A percentile compares a stretch with the other conserved stretches of the same genome.
Evolutionary conservation across 2,888 invertebrate genomes (phyloP).

Genomic region (Phoenoteleia sp.): DNA sequence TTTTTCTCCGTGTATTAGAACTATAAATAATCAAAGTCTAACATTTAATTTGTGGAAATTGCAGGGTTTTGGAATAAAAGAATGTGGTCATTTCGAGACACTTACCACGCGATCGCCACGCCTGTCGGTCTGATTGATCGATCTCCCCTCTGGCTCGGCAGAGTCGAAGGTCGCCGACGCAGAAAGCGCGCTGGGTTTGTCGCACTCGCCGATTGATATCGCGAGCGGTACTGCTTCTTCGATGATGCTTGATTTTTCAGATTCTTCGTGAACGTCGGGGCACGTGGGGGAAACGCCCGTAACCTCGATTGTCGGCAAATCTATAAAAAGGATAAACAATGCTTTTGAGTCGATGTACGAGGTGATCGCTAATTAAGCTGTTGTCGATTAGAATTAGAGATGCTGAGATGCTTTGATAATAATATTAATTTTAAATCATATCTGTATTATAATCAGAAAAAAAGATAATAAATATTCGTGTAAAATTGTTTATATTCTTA

Average conservation of each 20-base stretch:
- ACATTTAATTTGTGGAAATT: not conserved
- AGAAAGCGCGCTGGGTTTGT: conserved; percentile 36
- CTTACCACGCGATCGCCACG: conserved; percentile 42
- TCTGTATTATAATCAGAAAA: too few relatives aligned
- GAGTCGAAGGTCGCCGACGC: conserved; percentile 20
- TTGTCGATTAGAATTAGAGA: too few relatives aligned
- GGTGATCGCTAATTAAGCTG: too few relatives aligned
- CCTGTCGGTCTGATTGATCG: conserved; percentile 6
- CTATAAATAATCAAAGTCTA: too few relatives aligned
- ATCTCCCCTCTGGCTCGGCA: not conserved
- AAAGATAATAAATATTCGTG: too few relatives aligned
- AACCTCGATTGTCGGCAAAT: conserved; percentile 57
- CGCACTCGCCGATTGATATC: conserved; percentile 56
- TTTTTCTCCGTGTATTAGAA: too few relatives aligned
- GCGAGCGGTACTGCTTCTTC: conserved; percentile 47
- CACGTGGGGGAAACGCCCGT: conserved; percentile 46
- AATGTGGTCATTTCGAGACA: not conserved
- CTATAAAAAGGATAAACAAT: conserved; percentile 51
- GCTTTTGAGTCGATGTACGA: not conserved
- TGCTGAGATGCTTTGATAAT: too few relatives aligned
- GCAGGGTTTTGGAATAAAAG: not conserved
- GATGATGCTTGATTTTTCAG: conserved; percentile 43
- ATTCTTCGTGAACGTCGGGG: not conserved
- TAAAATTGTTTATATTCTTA: too few relatives aligned
- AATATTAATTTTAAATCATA: too few relatives aligned